Base-by-base conservation (phyloP, 2,888 invertebrate species). In the Lithophane socia region DNA sequence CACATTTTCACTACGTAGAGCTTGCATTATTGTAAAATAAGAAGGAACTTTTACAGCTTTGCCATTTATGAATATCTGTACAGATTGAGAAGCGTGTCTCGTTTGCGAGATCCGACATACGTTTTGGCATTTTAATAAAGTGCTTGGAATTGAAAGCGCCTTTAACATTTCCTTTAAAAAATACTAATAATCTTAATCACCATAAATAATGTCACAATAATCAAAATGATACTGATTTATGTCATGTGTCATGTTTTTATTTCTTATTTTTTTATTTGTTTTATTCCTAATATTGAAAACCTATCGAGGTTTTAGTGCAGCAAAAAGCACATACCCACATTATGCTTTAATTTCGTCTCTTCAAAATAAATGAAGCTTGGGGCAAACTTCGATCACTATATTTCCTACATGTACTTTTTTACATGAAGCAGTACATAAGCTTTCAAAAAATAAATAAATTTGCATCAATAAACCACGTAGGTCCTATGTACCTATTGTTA, bases 61-160 rank as follows among this genome's bases (percentile, higher is more conserved):
- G 90, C 99, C 99, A 97, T 99, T 99, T 83, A 99, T 98, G 94
- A 99, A 99, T 98, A 97, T 98, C 98, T 88, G 99, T 96, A 92
- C 58, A 60, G 24, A 13, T 78, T 64, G 52, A 4, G 61, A 49
- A 21, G 87, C 66, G 1, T 66, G 74, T 56, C 91, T 88, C 56
- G 73, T 88, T 66, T 87, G 87, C 58, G 86, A 68, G 24, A 85
- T 82, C 60, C 87, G 85, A 8, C 88, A 78, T 29, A 82, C 52
- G 21, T 86, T 85, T 24, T 85, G 76, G 60, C 84, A 82, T 76
- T 88, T 92, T 37, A 92, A 76, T 54, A 94, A 77, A 70, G 87
- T 91, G 3, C 79, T 79, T 44, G 79, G 87, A 71, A 89, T 70
- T 29, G 80, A 86, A 72, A 89, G 68, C 44, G 79, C 78, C 88